Conservation (phyloP, 2,888 invertebrate species). For the Sphinx pinastri region DNA sequence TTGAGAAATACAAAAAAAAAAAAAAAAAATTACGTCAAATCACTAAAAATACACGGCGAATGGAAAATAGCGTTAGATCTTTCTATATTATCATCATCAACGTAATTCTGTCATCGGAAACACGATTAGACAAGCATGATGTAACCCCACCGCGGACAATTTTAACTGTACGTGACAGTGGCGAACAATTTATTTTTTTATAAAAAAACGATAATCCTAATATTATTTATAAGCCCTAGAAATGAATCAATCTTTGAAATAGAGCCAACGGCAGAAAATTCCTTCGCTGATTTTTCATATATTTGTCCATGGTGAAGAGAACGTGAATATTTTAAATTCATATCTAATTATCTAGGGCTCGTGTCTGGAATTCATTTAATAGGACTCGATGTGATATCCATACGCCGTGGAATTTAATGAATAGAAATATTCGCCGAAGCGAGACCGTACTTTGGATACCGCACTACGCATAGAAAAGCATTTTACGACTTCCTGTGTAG, state of each 20-base stretch:
- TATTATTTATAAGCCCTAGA: neutral
- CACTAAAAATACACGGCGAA: slow-evolving; percentile 53
- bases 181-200: neutral
- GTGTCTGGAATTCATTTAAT: slow-evolving; percentile 37
- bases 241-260: neutral
- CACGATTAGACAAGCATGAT: slow-evolving; percentile 57
- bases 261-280: no score
- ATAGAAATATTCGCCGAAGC: slow-evolving; percentile 44
- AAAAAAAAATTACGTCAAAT: slow-evolving; percentile 63
- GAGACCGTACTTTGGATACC: slow-evolving; percentile 43
- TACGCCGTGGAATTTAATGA: slow-evolving; percentile 47
- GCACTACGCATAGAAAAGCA: slow-evolving; percentile 48
- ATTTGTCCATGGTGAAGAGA: neutral
- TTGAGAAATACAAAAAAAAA: no score
- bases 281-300: neutral
- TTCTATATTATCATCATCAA: slow-evolving; percentile 58
- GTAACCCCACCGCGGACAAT: slow-evolving; percentile 13
- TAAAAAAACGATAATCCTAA: neutral
- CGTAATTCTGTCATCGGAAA: slow-evolving; percentile 68
- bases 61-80: slow-evolving; percentile 48
- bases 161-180: slow-evolving; percentile 4
- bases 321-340: neutral
- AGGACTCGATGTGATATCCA: slow-evolving; percentile 39
- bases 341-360: slow-evolving; percentile 19
- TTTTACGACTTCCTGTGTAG: slow-evolving; percentile 77